Percentiles rank a stretch among this genome's conserved stretches.
Evolutionary conservation across 2,113 vertebrate species (phyloP).

Genomic region (Nothocercus nigrocapillus): DNA sequence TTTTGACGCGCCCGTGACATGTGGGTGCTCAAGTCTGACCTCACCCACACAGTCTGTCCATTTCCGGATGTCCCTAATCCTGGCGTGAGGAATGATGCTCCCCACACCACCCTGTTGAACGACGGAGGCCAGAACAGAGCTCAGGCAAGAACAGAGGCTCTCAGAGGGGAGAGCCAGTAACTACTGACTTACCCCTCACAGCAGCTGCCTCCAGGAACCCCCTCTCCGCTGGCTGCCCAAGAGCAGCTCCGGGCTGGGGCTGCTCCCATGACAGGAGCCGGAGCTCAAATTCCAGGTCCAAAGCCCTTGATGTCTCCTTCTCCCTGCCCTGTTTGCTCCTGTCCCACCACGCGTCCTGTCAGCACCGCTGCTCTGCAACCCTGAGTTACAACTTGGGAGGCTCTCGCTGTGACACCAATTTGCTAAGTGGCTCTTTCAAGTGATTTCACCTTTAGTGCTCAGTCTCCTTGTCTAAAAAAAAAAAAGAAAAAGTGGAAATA

Average conservation of each 20-base stretch:
- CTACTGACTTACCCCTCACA: fast-evolving
- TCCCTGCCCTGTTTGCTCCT: not conserved
- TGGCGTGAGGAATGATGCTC: not conserved
- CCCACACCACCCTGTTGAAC: not conserved
- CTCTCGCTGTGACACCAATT: not conserved
- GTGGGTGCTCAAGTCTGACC: not conserved
- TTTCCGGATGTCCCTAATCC: fast-evolving
- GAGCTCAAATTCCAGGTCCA: not conserved
- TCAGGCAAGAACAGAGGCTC: no score
- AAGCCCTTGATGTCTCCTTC: not conserved
- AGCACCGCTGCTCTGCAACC: not conserved
- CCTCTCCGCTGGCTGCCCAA: not conserved
- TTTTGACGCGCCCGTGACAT: not conserved
- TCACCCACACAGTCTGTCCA: not conserved
- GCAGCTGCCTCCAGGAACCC: not conserved
- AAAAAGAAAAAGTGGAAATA: not conserved
- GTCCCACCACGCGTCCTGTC: not conserved
- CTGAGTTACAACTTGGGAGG: not conserved
- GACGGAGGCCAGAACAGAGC: not conserved
- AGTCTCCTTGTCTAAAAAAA: not conserved
- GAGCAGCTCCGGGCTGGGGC: not conserved
- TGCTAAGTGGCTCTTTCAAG: not conserved
- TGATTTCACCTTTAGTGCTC: not conserved
- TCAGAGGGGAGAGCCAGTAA: not conserved
- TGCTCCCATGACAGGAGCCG: no score